phyloP scores from a whole-genome alignment of 2,113 vertebrate genomes.

The Hippocampus mohnikei region DNA sequence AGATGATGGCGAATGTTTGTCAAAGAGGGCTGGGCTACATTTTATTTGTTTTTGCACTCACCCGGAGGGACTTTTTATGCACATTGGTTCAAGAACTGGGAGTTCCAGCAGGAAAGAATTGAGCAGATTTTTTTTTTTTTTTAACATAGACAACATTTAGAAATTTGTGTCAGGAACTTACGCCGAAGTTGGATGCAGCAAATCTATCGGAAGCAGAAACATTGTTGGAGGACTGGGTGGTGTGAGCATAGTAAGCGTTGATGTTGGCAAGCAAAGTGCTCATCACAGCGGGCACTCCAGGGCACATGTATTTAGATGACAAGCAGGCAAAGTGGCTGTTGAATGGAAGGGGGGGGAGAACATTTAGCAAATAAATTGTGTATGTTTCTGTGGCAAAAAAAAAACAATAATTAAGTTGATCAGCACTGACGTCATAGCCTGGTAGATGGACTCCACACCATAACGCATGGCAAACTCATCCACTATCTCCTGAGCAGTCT shows the following conservation, averaged over 20 bases:
- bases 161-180: constrained; percentile 65
- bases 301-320: constrained; percentile 98
- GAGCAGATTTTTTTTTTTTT: constrained; percentile 3
- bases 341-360: constrained; percentile 4
- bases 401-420: too few species aligned
- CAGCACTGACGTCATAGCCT: constrained; percentile 95
- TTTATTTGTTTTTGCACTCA: constrained; percentile 4
- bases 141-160: neutral
- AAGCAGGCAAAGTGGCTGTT: constrained; percentile 95
- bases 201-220: constrained; percentile 96
- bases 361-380: constrained; percentile 2
- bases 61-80: constrained; percentile 1
- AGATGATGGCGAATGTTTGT: constrained; percentile 11
- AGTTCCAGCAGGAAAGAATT: neutral
- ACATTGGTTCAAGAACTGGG: neutral
- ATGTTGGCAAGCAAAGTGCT: constrained; percentile 97
- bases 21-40: constrained; percentile 18
- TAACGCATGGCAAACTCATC: constrained; percentile 99
- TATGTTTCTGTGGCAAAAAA: neutral
- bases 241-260: constrained; percentile 97
- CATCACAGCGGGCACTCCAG: constrained; percentile 95
- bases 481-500: constrained; percentile 94
- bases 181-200: constrained; percentile 96
- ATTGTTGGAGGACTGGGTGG: constrained; percentile 90
- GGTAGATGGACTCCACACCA: constrained; percentile 97